Evolutionary conservation across 2,113 vertebrate genomes (phyloP).

Genomic region (Cynoglossus semilaevis): DNA sequence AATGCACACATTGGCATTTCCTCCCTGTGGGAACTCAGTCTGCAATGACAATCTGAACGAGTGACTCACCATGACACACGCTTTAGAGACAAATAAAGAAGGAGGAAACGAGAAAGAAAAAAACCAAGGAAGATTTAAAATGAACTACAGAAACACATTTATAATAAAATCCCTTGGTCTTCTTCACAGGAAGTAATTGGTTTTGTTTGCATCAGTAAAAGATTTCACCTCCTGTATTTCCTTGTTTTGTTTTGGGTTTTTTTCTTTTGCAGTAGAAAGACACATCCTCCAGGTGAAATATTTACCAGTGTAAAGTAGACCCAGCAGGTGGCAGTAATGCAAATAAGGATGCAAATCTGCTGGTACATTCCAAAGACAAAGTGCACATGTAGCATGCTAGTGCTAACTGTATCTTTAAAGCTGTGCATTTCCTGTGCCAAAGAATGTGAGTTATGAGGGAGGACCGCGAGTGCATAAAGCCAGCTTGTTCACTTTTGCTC

Average conservation of each 20-base stretch:
- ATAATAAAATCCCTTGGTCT: too few relatives aligned
- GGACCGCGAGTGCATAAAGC: conserved; percentile 24
- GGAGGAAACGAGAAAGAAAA: not conserved
- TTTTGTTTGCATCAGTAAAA: too few relatives aligned
- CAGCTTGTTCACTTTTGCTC: conserved; percentile 18
- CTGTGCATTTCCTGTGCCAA: conserved; percentile 11
- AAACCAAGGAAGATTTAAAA: not conserved
- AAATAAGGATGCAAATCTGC: conserved; percentile 1
- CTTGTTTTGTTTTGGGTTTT: too few relatives aligned
- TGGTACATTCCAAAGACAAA: too few relatives aligned
- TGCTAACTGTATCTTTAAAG: too few relatives aligned
- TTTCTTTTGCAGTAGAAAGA: too few relatives aligned
- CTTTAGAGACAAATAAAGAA: not conserved
- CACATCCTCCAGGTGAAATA: too few relatives aligned
- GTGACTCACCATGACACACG: conserved; percentile 39
- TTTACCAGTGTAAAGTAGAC: too few relatives aligned
- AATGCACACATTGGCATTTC: conserved; percentile 65
- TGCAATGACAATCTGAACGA: conserved; percentile 33
- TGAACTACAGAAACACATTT: not conserved
- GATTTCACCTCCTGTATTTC: conserved; percentile 6
- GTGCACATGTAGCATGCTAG: not conserved
- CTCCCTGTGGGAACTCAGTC: conserved; percentile 41
- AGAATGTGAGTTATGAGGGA: conserved; percentile 65
- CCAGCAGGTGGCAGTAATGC: too few relatives aligned
- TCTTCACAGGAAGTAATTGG: too few relatives aligned